Evolutionary conservation across 2,888 invertebrate genomes (phyloP).

Genomic region (Drosophila dives): DNA sequence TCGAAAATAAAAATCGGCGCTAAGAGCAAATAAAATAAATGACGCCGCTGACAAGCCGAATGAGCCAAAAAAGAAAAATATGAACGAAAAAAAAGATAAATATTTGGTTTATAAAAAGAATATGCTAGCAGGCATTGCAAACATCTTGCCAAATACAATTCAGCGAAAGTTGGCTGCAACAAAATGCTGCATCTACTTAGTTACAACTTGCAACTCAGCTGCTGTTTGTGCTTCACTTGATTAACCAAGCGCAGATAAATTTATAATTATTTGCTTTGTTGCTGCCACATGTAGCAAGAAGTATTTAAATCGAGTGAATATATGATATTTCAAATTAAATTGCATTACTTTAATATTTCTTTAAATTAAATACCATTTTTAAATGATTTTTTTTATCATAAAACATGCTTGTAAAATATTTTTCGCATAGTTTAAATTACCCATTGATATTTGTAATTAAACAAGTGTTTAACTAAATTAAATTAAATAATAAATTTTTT

Average conservation of each 20-base stretch:
- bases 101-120: slow-evolving; percentile 12
- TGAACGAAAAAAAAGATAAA: neutral
- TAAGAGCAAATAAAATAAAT: slow-evolving; percentile 35
- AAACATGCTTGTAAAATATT: neutral
- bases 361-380: neutral
- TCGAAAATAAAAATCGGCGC: slow-evolving; percentile 31
- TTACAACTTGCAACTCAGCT: neutral
- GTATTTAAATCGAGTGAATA: neutral
- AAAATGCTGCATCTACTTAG: slow-evolving; percentile 6
- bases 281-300: neutral
- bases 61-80: neutral
- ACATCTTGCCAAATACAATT: slow-evolving; percentile 48
- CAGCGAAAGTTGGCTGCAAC: slow-evolving; percentile 47
- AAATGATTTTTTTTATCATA: neutral
- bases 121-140: slow-evolving; percentile 14
- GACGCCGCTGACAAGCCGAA: slow-evolving; percentile 22
- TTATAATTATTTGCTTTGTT: slow-evolving; percentile 70
- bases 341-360: neutral
- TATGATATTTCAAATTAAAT: neutral
- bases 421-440: neutral
- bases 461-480: neutral
- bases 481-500: neutral
- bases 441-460: neutral
- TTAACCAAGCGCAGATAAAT: slow-evolving; percentile 81
- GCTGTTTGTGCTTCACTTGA: slow-evolving; percentile 61